Evolutionary conservation across 2,113 vertebrate genomes (phyloP).

Genomic region (Cebidichthys violaceus): DNA sequence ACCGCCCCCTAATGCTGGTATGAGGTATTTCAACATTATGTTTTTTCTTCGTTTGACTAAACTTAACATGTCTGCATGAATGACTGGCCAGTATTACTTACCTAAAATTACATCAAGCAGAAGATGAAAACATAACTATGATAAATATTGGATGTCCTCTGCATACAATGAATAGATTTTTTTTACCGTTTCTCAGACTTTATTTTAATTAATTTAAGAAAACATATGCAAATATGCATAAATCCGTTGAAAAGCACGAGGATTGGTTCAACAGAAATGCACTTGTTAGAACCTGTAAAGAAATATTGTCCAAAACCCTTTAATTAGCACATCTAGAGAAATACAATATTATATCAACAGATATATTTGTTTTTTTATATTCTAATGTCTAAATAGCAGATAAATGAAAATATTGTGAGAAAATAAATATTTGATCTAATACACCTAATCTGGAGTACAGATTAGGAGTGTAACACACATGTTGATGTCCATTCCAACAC

Average conservation of each 20-base stretch:
- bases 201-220: not conserved
- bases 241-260: not conserved
- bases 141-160: not conserved
- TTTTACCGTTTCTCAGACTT: too few species aligned
- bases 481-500: not conserved
- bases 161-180: not conserved
- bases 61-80: not conserved
- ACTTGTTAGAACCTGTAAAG: not conserved
- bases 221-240: not conserved
- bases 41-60: not conserved
- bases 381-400: not conserved
- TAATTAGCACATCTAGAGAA: not conserved
- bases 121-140: not conserved
- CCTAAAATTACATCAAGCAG: not conserved
- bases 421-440: not conserved
- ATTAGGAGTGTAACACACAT: not conserved
- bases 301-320: not conserved
- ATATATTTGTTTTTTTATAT: not conserved
- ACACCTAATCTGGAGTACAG: not conserved
- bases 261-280: not conserved
- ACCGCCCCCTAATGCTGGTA: conserved; percentile 66
- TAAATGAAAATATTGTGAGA: not conserved
- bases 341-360: not conserved
- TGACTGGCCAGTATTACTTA: not conserved
- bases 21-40: conserved; percentile 17